These are phyloP conservation scores for Lacerta agilis DNA, from an alignment of 2,797 vertebrate genomes.

Conservation along the genomic window DNA sequence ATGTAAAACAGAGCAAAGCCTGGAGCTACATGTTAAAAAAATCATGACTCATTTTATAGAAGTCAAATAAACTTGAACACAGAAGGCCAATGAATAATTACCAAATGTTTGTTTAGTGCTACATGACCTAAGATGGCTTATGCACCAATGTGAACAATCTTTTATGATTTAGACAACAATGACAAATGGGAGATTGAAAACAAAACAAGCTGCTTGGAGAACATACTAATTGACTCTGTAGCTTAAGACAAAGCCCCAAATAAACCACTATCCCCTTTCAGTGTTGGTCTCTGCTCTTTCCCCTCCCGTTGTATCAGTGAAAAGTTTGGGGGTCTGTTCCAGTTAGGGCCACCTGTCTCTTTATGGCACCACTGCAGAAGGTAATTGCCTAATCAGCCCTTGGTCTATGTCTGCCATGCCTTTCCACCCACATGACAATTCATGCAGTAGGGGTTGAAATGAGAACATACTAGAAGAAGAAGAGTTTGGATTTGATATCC, in stretches of 20 bases:
- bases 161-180: neutral
- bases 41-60: neutral
- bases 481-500: no score
- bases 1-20: neutral
- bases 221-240: neutral
- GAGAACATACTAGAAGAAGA: no score
- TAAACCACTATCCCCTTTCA: neutral
- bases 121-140: constrained; percentile 10
- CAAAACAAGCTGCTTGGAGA: neutral
- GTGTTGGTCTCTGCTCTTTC: neutral
- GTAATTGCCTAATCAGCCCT: no score
- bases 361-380: neutral
- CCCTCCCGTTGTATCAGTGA: neutral
- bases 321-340: no score
- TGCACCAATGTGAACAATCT: neutral
- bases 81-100: constrained; percentile 11
- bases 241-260: neutral
- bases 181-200: constrained; percentile 8
- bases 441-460: neutral
- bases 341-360: neutral
- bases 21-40: constrained; percentile 2
- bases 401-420: neutral
- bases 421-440: neutral
- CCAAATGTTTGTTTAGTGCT: constrained; percentile 3
- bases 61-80: neutral